Percentiles rank a stretch among this genome's conserved stretches.
These are phyloP conservation scores for Micrasema longulum DNA, from an alignment of 1,140 invertebrate species.

Conservation along the genomic window DNA sequence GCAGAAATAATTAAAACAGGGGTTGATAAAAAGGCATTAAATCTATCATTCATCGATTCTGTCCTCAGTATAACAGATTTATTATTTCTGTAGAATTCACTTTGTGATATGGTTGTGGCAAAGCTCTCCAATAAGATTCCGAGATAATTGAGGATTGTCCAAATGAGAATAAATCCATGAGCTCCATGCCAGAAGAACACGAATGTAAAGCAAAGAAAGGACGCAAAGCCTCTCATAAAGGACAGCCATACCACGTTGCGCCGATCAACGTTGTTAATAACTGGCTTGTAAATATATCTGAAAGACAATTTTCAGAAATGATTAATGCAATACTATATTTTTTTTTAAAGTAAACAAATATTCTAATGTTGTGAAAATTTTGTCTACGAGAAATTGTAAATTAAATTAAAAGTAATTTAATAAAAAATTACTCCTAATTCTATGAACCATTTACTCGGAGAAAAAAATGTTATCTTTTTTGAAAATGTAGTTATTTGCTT, in stretches of 20 bases:
- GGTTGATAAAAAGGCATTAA: slow-evolving; percentile 75
- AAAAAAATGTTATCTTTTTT: too few relatives aligned
- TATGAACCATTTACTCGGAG: too few relatives aligned
- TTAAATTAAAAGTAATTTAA: too few relatives aligned
- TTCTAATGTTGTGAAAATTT: too few relatives aligned
- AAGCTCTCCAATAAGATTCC: slow-evolving; percentile 80
- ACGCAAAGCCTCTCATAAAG: slow-evolving; percentile 75
- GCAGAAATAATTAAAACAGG: slow-evolving; percentile 82
- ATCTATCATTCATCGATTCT: slow-evolving; percentile 64
- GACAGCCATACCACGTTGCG: slow-evolving; percentile 52
- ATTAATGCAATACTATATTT: too few relatives aligned
- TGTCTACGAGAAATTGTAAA: too few relatives aligned
- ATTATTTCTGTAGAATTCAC: slow-evolving; percentile 61
- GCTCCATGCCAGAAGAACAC: slow-evolving; percentile 93
- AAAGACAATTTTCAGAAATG: too few relatives aligned
- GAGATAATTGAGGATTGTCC: slow-evolving; percentile 85
- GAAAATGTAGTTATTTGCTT: too few relatives aligned
- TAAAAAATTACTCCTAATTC: too few relatives aligned
- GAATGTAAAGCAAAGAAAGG: slow-evolving; percentile 85
- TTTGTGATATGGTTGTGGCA: slow-evolving; percentile 64
- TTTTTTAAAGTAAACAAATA: too few relatives aligned
- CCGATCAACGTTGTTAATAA: slow-evolving; percentile 61
- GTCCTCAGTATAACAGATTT: slow-evolving; percentile 60
- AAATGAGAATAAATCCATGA: slow-evolving; percentile 81
- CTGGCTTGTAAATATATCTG: slow-evolving; percentile 88